Percentiles rank a stretch among this genome's conserved stretches.
phyloP scores from a whole-genome alignment of 2,888 invertebrate genomes.

The Pinctada fucata region DNA sequence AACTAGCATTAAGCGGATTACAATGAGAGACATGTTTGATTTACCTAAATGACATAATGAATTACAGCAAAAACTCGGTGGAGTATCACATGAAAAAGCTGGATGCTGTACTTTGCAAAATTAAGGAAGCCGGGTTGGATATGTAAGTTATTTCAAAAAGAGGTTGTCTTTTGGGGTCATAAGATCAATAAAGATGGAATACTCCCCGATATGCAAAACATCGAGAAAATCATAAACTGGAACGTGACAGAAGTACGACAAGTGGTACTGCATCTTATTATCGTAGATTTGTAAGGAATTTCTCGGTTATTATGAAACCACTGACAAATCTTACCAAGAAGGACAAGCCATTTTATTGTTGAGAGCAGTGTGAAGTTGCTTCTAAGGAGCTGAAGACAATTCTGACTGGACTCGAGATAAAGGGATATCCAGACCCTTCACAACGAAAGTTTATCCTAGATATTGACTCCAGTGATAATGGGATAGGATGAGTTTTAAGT shows the following conservation, averaged over 20 bases:
- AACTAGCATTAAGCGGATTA: background rate
- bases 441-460: conserved; percentile 35
- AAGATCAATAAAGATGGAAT: conserved; percentile 32
- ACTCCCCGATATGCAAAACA: conserved; percentile 34
- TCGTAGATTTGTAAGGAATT: conserved; percentile 35
- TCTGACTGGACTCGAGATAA: conserved; percentile 28
- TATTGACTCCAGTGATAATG: conserved; percentile 1
- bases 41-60: conserved; percentile 27
- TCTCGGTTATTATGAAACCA: conserved; percentile 33
- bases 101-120: conserved; percentile 27
- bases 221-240: conserved; percentile 31
- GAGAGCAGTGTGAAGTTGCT: conserved; percentile 30
- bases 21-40: conserved; percentile 31
- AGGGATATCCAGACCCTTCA: conserved; percentile 38
- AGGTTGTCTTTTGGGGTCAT: conserved; percentile 42
- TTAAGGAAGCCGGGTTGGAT: conserved; percentile 28
- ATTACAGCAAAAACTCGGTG: conserved; percentile 36
- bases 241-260: conserved; percentile 35
- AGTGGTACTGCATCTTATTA: conserved; percentile 40
- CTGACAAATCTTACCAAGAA: conserved; percentile 38
- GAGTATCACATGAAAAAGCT: conserved; percentile 30
- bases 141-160: conserved; percentile 34
- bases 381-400: conserved; percentile 36
- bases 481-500: conserved; percentile 45
- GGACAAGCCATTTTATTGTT: conserved; percentile 30